Conservation (phyloP, 2,113 vertebrate genomes). For the Laticauda colubrina region DNA sequence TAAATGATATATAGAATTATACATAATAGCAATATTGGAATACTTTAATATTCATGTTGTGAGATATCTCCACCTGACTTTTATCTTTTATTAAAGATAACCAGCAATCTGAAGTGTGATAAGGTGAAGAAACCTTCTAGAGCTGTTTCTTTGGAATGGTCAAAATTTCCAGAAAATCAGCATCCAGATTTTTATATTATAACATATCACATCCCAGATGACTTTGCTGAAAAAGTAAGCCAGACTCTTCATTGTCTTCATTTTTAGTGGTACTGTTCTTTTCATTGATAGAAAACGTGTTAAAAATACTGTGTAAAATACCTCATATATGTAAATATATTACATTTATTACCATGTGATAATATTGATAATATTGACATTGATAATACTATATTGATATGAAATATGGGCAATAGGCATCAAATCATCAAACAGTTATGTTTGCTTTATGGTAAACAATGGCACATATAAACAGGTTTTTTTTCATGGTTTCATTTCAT, state of each 20-base stretch:
- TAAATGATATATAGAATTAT: background rate
- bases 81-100: slow-evolving; percentile 64
- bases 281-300: background rate
- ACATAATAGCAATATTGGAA: background rate
- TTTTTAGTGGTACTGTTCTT: background rate
- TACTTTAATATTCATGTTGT: background rate
- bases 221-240: slow-evolving; percentile 68
- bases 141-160: slow-evolving; percentile 68
- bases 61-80: background rate
- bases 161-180: slow-evolving; percentile 61
- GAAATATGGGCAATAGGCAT: background rate
- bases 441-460: background rate
- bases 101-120: slow-evolving; percentile 52
- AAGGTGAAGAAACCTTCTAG: slow-evolving; percentile 50
- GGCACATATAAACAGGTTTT: background rate
- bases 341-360: background rate
- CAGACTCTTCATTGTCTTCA: background rate
- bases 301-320: background rate
- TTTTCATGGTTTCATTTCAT: background rate
- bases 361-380: background rate
- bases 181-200: slow-evolving; percentile 71
- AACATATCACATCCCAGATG: slow-evolving; percentile 62
- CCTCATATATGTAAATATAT: background rate
- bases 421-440: background rate
- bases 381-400: background rate